These are phyloP conservation scores for Megathymus violae DNA, from an alignment of 1,140 invertebrate genomes.

Conservation along the genomic window DNA sequence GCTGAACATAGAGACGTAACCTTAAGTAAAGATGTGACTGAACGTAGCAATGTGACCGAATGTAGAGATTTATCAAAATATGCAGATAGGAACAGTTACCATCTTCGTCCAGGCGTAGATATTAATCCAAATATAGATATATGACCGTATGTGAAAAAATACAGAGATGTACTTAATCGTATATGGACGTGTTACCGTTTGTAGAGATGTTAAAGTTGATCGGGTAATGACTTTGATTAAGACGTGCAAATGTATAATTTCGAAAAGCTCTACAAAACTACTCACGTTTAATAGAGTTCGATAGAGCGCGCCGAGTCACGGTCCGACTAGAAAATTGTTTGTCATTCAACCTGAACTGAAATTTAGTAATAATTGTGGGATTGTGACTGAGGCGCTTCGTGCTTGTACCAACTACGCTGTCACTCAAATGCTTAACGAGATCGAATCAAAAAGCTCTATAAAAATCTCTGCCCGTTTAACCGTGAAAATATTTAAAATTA, in stretches of 20 bases:
- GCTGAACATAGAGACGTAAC: no score
- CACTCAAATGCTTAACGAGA: slow-evolving; percentile 19
- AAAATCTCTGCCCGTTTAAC: no score
- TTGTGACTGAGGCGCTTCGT: slow-evolving; percentile 6
- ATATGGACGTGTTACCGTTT: no score
- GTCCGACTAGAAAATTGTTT: slow-evolving; percentile 15
- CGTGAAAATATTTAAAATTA: no score
- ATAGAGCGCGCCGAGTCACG: slow-evolving; percentile 12
- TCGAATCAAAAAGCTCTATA: slow-evolving; percentile 5
- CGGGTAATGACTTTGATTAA: neutral
- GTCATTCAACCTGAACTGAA: slow-evolving; percentile 18
- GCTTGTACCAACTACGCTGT: slow-evolving; percentile 9
- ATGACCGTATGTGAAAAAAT: no score
- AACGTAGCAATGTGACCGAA: no score
- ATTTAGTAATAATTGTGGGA: slow-evolving; percentile 6
- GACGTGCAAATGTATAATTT: slow-evolving; percentile 3
- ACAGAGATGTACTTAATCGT: no score
- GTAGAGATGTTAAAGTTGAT: neutral
- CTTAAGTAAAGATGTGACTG: no score
- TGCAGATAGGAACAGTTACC: no score
- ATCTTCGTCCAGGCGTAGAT: no score
- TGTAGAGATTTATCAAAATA: no score
- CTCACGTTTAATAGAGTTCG: slow-evolving; percentile 12
- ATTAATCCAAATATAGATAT: no score
- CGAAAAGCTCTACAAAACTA: slow-evolving; percentile 6